Conservation (phyloP, 2,888 invertebrate species). For the Marronus borbonicus region DNA sequence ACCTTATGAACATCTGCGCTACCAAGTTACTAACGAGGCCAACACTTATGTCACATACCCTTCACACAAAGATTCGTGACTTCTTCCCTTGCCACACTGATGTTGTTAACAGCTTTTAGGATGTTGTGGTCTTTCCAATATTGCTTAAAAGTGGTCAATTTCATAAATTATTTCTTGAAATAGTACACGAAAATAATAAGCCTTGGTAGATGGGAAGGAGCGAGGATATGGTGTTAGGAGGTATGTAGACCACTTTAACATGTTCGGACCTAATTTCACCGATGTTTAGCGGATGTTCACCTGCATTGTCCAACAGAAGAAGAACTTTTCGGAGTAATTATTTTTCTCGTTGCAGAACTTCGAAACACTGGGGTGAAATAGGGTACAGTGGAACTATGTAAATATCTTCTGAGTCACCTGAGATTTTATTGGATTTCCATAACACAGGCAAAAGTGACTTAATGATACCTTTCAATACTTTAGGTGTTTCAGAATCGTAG, state of each 20-base stretch:
- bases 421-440: too few species aligned
- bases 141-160: neutral
- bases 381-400: neutral
- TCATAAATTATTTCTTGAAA: neutral
- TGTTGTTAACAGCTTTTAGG: slow-evolving; percentile 10
- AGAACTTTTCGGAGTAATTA: neutral
- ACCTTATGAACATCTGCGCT: neutral
- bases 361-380: neutral
- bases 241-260: neutral
- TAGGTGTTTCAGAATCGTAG: slow-evolving; percentile 5
- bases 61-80: too few species aligned
- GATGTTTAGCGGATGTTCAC: neutral
- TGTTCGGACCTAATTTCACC: slow-evolving; percentile 10
- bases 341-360: neutral
- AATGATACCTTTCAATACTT: neutral
- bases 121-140: neutral
- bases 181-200: too few species aligned
- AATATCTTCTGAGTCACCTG: neutral
- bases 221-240: neutral
- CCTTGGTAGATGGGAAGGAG: neutral
- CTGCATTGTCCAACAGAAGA: neutral
- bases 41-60: neutral
- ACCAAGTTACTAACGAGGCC: too few species aligned
- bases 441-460: neutral
- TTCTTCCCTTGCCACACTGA: neutral